A percentile compares a stretch with the other conserved stretches of the same genome.
Conservation (phyloP, 1,140 invertebrate genomes). For the Drosophila jambulina region DNA sequence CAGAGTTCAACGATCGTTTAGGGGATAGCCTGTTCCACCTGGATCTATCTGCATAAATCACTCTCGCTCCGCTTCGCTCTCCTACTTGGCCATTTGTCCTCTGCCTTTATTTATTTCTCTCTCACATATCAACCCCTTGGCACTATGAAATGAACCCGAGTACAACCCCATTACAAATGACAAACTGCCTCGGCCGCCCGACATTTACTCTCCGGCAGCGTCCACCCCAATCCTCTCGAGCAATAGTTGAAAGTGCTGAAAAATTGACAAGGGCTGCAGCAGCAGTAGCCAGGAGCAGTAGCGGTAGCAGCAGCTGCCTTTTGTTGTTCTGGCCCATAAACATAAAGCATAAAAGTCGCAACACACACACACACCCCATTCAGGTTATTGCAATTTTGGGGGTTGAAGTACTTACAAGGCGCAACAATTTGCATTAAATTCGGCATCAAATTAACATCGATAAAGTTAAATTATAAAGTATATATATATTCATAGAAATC, state of each 20-base stretch:
- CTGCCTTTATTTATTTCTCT: slow-evolving; percentile 35
- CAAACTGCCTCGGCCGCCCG: slow-evolving; percentile 33
- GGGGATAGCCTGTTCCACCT: slow-evolving; percentile 15
- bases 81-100: slow-evolving; percentile 18
- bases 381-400: slow-evolving; percentile 42
- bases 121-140: slow-evolving; percentile 43
- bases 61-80: slow-evolving; percentile 1
- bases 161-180: slow-evolving; percentile 48
- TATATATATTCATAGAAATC: slow-evolving; percentile 62
- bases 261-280: slow-evolving; percentile 49
- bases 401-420: slow-evolving; percentile 32
- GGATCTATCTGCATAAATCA: slow-evolving; percentile 27
- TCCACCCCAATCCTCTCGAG: slow-evolving; percentile 45
- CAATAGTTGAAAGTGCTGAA: slow-evolving; percentile 47
- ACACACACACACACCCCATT: slow-evolving; percentile 29
- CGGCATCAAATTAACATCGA: slow-evolving; percentile 20
- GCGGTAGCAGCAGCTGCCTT: slow-evolving; percentile 44
- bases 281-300: slow-evolving; percentile 5
- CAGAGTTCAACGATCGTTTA: slow-evolving; percentile 32
- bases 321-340: slow-evolving; percentile 33
- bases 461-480: slow-evolving; percentile 25
- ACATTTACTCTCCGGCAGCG: slow-evolving; percentile 37
- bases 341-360: slow-evolving; percentile 42
- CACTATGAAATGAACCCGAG: slow-evolving; percentile 24
- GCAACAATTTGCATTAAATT: slow-evolving; percentile 30